Conservation (phyloP, 2,797 vertebrate genomes). For the Apodemus agrarius region DNA sequence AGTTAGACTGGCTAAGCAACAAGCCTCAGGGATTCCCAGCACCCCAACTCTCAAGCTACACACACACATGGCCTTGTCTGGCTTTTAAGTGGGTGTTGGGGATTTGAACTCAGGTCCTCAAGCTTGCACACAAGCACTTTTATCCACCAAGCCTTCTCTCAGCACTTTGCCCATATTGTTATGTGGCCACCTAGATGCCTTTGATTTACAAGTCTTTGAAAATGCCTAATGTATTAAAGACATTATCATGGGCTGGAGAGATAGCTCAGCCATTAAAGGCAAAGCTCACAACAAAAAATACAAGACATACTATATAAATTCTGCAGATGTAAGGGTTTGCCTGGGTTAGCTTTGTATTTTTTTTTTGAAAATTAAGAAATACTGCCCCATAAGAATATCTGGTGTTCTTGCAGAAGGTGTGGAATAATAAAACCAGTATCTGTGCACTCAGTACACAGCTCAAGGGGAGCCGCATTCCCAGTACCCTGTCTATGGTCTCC, state of each 20-base stretch:
- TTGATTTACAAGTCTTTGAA: neutral
- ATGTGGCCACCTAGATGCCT: neutral
- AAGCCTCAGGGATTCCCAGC: neutral
- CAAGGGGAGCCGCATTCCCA: neutral
- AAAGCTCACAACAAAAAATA: neutral
- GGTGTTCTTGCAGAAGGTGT: neutral
- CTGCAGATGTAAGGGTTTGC: neutral
- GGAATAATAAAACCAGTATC: neutral
- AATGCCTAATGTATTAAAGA: neutral
- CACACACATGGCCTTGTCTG: too few species aligned
- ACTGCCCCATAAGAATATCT: neutral
- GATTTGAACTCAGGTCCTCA: neutral
- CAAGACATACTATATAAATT: too few species aligned
- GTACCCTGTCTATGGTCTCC: rapidly evolving
- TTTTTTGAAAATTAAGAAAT: conserved; percentile 16
- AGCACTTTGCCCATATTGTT: neutral
- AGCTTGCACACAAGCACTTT: neutral
- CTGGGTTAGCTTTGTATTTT: neutral
- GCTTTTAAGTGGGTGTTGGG: neutral
- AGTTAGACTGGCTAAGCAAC: too few species aligned
- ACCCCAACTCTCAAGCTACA: too few species aligned
- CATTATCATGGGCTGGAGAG: neutral
- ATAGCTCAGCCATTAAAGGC: neutral
- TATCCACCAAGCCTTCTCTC: neutral
- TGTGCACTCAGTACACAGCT: neutral